Conservation (phyloP, 2,888 invertebrate genomes). For the Limnephilus lunatus region DNA sequence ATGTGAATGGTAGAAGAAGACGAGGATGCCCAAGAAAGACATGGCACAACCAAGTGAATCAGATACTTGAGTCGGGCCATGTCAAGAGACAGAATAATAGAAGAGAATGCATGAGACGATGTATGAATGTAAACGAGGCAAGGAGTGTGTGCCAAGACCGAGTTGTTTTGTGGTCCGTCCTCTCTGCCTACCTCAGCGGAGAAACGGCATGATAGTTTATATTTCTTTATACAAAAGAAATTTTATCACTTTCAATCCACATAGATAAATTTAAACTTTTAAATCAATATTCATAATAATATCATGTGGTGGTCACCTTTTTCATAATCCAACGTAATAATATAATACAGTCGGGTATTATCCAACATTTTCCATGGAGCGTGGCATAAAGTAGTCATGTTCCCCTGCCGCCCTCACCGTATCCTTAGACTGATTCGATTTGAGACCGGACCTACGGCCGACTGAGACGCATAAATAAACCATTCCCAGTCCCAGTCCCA, state of each 20-base stretch:
- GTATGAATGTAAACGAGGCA: no score
- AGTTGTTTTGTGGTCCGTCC: no score
- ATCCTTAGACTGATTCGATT: slow-evolving; percentile 44
- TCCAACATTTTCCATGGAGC: background rate
- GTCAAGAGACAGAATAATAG: no score
- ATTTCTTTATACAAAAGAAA: background rate
- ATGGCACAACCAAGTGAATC: no score
- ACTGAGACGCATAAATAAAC: slow-evolving; percentile 62
- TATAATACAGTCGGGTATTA: background rate
- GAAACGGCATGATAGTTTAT: no score
- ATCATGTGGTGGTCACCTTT: background rate
- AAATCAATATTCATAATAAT: background rate
- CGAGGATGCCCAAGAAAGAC: no score
- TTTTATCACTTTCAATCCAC: background rate
- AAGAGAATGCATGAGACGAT: no score
- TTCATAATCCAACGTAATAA: background rate
- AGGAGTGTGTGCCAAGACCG: no score
- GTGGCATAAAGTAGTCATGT: background rate
- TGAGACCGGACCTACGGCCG: slow-evolving; percentile 44
- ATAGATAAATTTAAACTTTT: no score
- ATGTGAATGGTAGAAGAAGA: no score
- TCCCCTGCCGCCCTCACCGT: background rate
- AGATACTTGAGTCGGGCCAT: no score
- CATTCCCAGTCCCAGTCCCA: slow-evolving; percentile 40
- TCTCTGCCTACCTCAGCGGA: no score